A percentile compares a stretch with the other conserved stretches of the same genome.
Evolutionary conservation across 1,140 invertebrate species (phyloP).

Genomic region (Diorhabda carinulata): DNA sequence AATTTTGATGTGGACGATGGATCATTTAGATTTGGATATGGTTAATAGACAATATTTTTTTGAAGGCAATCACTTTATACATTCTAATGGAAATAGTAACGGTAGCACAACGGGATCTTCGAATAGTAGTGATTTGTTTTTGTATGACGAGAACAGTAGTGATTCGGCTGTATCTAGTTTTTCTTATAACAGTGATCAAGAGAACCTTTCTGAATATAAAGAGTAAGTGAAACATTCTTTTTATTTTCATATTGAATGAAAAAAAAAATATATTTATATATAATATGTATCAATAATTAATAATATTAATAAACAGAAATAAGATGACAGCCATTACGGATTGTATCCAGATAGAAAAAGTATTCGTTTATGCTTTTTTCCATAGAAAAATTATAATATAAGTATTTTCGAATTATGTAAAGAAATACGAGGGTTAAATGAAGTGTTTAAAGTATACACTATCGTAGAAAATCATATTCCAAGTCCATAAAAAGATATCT

Average conservation of each 20-base stretch:
- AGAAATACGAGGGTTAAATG: too few relatives aligned
- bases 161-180: constrained; percentile 53
- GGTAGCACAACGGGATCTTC: constrained; percentile 42
- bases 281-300: background rate
- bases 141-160: constrained; percentile 54
- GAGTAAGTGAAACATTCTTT: constrained; percentile 38
- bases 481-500: too few relatives aligned
- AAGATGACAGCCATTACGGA: too few relatives aligned
- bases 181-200: constrained; percentile 55
- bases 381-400: too few relatives aligned
- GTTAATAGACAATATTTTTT: constrained; percentile 56
- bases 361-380: too few relatives aligned
- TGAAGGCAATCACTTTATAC: constrained; percentile 51
- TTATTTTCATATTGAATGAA: constrained; percentile 5
- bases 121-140: constrained; percentile 50
- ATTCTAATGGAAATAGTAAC: constrained; percentile 35
- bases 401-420: too few relatives aligned
- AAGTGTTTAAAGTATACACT: too few relatives aligned
- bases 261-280: background rate
- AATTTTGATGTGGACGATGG: constrained; percentile 46
- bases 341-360: too few relatives aligned
- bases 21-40: constrained; percentile 53
- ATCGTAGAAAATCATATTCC: too few relatives aligned
- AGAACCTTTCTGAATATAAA: constrained; percentile 51
- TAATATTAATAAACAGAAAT: background rate